A percentile compares a stretch with the other conserved stretches of the same genome.
Evolutionary conservation across 2,888 invertebrate species (phyloP).

Genomic region (Mactromeris polynyma): DNA sequence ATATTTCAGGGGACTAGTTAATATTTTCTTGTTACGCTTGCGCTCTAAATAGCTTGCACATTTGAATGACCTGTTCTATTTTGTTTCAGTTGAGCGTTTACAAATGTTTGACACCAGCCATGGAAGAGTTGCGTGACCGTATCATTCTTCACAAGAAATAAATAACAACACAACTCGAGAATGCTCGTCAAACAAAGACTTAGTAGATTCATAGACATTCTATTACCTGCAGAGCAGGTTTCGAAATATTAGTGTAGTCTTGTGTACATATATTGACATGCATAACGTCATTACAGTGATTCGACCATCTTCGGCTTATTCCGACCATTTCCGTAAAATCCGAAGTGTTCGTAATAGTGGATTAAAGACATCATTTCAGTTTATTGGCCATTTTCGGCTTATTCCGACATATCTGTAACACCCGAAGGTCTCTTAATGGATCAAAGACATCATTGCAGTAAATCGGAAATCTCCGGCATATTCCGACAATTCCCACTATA

Average conservation of each 20-base stretch:
- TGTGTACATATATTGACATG: background rate
- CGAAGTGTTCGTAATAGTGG: no score
- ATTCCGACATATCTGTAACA: no score
- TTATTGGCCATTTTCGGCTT: no score
- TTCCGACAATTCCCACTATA: background rate
- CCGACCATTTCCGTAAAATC: background rate
- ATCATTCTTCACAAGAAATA: conserved; percentile 11
- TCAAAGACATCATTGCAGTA: no score
- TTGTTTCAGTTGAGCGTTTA: conserved; percentile 60
- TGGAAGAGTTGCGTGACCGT: conserved; percentile 52
- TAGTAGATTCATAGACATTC: background rate
- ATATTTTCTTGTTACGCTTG: no score
- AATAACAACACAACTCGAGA: background rate
- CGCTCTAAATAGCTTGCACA: background rate
- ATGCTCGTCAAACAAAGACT: background rate
- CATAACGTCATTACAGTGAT: background rate
- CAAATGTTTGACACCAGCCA: conserved; percentile 63
- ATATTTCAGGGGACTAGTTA: no score
- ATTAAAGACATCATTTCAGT: no score
- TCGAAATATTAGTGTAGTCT: background rate
- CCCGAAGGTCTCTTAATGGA: no score
- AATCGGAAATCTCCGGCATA: background rate
- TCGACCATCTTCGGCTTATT: background rate
- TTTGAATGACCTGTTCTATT: background rate
- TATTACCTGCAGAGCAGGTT: background rate